Conservation (phyloP, 2,888 invertebrate genomes). For the Priocnemis perturbator region DNA sequence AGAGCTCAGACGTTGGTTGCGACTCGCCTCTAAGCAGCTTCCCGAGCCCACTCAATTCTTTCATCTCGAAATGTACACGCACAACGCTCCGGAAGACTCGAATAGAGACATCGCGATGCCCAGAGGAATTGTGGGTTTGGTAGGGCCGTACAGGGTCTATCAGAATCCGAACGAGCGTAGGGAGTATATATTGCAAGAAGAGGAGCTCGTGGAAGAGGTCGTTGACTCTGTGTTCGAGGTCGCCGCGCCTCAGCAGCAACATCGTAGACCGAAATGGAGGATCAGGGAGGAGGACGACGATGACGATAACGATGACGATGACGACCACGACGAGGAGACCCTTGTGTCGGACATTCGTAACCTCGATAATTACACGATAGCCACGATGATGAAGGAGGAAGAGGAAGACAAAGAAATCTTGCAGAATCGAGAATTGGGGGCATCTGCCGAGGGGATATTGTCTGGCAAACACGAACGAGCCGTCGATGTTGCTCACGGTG, state of each 20-base stretch:
- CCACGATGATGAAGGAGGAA: slow-evolving; percentile 3
- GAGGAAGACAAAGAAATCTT: neutral
- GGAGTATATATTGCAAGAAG: slow-evolving; percentile 66
- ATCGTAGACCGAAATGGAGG: slow-evolving; percentile 63
- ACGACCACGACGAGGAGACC: slow-evolving; percentile 58
- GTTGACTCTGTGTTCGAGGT: slow-evolving; percentile 55
- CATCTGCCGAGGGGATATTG: slow-evolving; percentile 38
- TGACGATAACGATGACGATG: no score
- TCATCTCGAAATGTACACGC: slow-evolving; percentile 40
- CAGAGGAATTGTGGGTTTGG: slow-evolving; percentile 66
- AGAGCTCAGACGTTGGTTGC: slow-evolving; percentile 63
- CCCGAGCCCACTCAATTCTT: slow-evolving; percentile 35
- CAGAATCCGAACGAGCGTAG: slow-evolving; percentile 61
- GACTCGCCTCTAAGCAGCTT: slow-evolving; percentile 48
- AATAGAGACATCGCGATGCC: slow-evolving; percentile 51
- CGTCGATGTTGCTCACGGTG: slow-evolving; percentile 61
- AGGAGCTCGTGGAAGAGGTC: slow-evolving; percentile 59
- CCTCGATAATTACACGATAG: slow-evolving; percentile 28
- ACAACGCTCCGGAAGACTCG: slow-evolving; percentile 34
- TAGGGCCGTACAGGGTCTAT: slow-evolving; percentile 65
- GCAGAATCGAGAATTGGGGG: slow-evolving; percentile 5
- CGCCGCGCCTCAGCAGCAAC: slow-evolving; percentile 36
- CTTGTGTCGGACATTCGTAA: slow-evolving; percentile 55
- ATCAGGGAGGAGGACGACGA: slow-evolving; percentile 61
- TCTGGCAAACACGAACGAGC: slow-evolving; percentile 60